Conservation (phyloP, 2,888 invertebrate genomes). For the Sialis fuliginosa region DNA sequence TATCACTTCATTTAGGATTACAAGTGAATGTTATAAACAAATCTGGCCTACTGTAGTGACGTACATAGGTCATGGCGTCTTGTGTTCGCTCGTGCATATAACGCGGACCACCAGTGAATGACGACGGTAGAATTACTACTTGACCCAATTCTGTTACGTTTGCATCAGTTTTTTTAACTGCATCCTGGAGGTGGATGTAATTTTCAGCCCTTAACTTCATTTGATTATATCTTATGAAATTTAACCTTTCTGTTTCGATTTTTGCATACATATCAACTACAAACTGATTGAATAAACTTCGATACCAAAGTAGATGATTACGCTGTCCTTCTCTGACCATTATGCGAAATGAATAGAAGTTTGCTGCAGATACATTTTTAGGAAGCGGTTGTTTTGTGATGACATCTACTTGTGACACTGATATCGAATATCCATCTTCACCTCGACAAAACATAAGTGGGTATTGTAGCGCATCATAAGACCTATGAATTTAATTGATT, state of each 20-base stretch:
- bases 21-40: conserved; percentile 10
- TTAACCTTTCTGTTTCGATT: conserved; percentile 3
- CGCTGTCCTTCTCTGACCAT: no score
- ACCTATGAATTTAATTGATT: conserved; percentile 10
- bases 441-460: conserved; percentile 15
- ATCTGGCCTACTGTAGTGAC: conserved; percentile 17
- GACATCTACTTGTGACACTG: conserved; percentile 8
- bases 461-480: conserved; percentile 16
- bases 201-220: conserved; percentile 6
- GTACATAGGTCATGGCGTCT: conserved; percentile 17
- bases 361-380: conserved; percentile 8
- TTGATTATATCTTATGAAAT: conserved; percentile 6
- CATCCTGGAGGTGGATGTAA: conserved; percentile 3
- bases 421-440: conserved; percentile 11
- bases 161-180: neutral
- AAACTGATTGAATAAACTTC: conserved; percentile 14
- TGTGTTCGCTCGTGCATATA: conserved; percentile 15
- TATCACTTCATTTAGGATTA: conserved; percentile 16
- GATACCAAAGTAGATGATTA: conserved; percentile 7
- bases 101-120: conserved; percentile 14
- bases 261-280: conserved; percentile 15
- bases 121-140: neutral
- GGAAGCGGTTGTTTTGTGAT: conserved; percentile 4
- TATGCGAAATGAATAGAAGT: conserved; percentile 12
- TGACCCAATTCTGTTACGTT: neutral